phyloP scores from a whole-genome alignment of 2,888 invertebrate species.

The Pantelozetes paolii region DNA sequence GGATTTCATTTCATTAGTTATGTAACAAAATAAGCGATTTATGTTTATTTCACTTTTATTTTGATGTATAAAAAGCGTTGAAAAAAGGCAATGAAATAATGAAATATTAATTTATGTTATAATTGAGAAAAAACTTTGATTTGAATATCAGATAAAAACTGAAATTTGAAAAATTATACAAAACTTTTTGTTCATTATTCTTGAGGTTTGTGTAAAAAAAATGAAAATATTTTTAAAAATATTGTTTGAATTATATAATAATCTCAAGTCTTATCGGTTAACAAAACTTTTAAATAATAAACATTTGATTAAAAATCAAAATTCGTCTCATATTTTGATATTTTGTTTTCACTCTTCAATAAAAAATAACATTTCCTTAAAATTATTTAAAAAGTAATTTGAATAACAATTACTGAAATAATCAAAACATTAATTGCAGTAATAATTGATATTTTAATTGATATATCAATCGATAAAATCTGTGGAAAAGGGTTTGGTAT shows the following conservation, averaged over 20 bases:
- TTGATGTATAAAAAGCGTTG: conserved; percentile 13
- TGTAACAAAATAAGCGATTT: conserved; percentile 23
- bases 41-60: background rate
- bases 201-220: background rate
- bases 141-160: background rate
- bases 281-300: background rate
- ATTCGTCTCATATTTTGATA: conserved; percentile 8
- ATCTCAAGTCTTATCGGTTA: background rate
- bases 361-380: background rate
- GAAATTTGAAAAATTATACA: background rate
- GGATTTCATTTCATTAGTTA: conserved; percentile 6
- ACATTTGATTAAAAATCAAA: background rate
- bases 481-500: too few species aligned
- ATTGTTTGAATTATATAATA: background rate
- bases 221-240: background rate
- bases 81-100: conserved; percentile 11
- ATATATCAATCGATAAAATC: too few species aligned
- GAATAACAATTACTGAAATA: background rate
- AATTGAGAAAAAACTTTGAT: conserved; percentile 20
- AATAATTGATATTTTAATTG: too few species aligned
- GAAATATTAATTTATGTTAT: background rate
- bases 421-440: too few species aligned
- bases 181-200: background rate
- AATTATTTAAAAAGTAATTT: background rate
- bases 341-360: background rate